These are phyloP conservation scores for Aphaenogaster rudis DNA, from an alignment of 1,140 invertebrate species.

Conservation along the genomic window DNA sequence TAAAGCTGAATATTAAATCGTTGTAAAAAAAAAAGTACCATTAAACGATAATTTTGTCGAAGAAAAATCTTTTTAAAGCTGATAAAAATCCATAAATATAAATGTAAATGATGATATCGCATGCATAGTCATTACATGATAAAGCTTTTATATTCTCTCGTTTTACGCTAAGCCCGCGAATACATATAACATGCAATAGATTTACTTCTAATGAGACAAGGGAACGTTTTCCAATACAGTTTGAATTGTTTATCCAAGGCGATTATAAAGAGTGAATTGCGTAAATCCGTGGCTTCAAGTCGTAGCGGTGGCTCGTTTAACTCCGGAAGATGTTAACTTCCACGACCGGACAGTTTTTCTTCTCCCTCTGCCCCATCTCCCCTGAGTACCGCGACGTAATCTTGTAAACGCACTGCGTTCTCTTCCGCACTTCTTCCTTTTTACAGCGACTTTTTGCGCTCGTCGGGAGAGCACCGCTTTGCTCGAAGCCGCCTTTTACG, in stretches of 20 bases:
- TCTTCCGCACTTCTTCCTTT: constrained; percentile 45
- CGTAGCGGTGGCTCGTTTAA: constrained; percentile 52
- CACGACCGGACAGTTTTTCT: constrained; percentile 55
- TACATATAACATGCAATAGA: not conserved
- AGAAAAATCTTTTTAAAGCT: not conserved
- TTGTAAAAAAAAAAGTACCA: not conserved
- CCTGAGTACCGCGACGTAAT: constrained; percentile 44
- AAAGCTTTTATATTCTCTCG: not conserved
- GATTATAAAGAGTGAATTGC: constrained; percentile 47
- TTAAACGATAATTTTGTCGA: not conserved
- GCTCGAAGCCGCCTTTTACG: constrained; percentile 56
- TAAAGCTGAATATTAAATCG: too few relatives aligned
- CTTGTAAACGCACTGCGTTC: constrained; percentile 61
- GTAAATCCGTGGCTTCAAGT: constrained; percentile 31
- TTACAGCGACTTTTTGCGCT: constrained; percentile 47
- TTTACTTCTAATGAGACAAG: not conserved
- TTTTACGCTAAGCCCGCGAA: not conserved
- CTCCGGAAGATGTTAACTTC: constrained; percentile 57
- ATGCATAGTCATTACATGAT: not conserved
- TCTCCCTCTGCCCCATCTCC: constrained; percentile 11
- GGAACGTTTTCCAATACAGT: not conserved
- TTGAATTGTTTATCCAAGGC: constrained; percentile 6
- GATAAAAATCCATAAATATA: not conserved
- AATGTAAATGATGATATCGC: not conserved
- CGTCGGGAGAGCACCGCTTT: constrained; percentile 44